Conservation (phyloP, 2,797 vertebrate species). For the Esox masquinongy region DNA sequence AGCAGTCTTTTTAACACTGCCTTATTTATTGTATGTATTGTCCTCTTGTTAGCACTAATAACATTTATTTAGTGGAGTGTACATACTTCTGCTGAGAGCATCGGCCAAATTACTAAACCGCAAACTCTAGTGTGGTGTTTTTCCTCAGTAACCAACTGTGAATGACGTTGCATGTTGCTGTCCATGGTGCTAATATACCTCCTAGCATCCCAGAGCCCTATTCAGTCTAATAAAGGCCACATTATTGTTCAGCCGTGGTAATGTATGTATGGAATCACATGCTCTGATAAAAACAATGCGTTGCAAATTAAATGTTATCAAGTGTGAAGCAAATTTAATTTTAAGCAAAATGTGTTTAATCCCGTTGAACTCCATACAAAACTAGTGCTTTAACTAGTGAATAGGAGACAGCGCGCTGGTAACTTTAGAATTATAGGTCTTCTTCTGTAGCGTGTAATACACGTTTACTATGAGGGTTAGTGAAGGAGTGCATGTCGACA, state of each 20-base stretch:
- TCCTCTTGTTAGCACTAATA: no score
- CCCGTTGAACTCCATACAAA: no score
- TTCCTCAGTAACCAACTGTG: not conserved
- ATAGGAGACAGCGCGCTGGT: no score
- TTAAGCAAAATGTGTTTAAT: no score
- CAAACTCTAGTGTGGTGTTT: not conserved
- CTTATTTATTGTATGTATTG: no score
- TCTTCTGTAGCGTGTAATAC: not conserved
- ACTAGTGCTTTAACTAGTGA: no score
- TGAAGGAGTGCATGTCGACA: not conserved
- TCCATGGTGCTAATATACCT: conserved; percentile 11
- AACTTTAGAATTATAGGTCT: not conserved
- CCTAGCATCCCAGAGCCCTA: not conserved
- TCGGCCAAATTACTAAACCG: no score
- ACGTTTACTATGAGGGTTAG: not conserved
- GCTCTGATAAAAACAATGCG: not conserved
- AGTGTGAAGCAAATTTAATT: no score
- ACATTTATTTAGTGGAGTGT: no score
- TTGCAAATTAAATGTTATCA: no score
- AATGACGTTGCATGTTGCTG: not conserved
- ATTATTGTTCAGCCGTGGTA: not conserved
- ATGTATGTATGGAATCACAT: not conserved
- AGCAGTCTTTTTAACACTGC: no score
- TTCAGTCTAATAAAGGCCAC: not conserved
- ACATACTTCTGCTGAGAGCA: no score